A percentile compares a stretch with the other conserved stretches of the same genome.
Conservation (phyloP, 2,888 invertebrate genomes). For the Molorchus minor region DNA sequence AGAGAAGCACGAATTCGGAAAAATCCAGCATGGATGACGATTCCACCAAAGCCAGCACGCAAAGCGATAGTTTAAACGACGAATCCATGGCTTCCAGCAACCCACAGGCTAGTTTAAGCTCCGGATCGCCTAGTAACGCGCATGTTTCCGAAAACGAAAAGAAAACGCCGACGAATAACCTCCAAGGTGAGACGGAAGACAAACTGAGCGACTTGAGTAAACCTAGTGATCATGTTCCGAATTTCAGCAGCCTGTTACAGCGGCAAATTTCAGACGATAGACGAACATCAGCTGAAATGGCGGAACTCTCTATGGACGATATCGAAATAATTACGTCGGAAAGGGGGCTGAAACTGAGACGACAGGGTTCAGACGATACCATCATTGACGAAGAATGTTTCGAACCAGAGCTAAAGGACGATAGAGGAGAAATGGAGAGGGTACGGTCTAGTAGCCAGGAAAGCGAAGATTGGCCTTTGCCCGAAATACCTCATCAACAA, state of each 20-base stretch:
- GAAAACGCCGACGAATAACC: constrained; percentile 53
- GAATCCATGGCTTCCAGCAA: constrained; percentile 86
- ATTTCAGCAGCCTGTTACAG: constrained; percentile 58
- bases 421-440: too few relatives aligned
- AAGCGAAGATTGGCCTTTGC: constrained; percentile 80
- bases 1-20: constrained; percentile 87
- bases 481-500: constrained; percentile 71
- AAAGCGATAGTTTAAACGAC: constrained; percentile 85
- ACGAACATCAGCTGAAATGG: constrained; percentile 85
- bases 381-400: constrained; percentile 62
- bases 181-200: constrained; percentile 34
- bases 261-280: constrained; percentile 80
- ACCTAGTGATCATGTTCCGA: constrained; percentile 53
- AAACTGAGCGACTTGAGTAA: constrained; percentile 47
- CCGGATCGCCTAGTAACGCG: constrained; percentile 82
- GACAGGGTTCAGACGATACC: constrained; percentile 63
- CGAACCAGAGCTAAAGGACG: constrained; percentile 52
- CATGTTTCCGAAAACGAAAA: constrained; percentile 66
- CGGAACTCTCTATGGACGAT: constrained; percentile 81
- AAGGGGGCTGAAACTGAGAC: constrained; percentile 57
- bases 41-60: constrained; percentile 85
- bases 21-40: constrained; percentile 88
- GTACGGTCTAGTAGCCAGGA: constrained; percentile 70
- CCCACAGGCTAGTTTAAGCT: constrained; percentile 85
- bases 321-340: constrained; percentile 63